phyloP scores from a whole-genome alignment of 2,113 vertebrate genomes.

The Xenopus tropicalis region UCB_Xtro_10.0 CM004443.2:58979001-58979500 shows the following conservation, averaged over 20 bases:
- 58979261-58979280: slow-evolving; percentile 66
- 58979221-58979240: slow-evolving; percentile 67
- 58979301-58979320: slow-evolving; percentile 69
- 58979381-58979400: slow-evolving; percentile 70
- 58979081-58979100: slow-evolving; percentile 78
- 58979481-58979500: slow-evolving; percentile 42
- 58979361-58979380: slow-evolving; percentile 63
- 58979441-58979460: slow-evolving; percentile 66
- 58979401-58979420: slow-evolving; percentile 69
- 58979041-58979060: slow-evolving; percentile 70
- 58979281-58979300: slow-evolving; percentile 74
- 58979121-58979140: slow-evolving; percentile 71
- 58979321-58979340: slow-evolving; percentile 53
- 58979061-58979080: slow-evolving; percentile 68
- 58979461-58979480: slow-evolving; percentile 68
- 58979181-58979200: slow-evolving; percentile 74
- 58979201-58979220: slow-evolving; percentile 68
- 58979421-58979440: slow-evolving; percentile 66
- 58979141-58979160: slow-evolving; percentile 69
- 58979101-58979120: slow-evolving; percentile 79
- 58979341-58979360: slow-evolving; percentile 72
- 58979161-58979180: slow-evolving; percentile 76
- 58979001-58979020: slow-evolving; percentile 50
- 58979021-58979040: slow-evolving; percentile 67
- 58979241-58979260: slow-evolving; percentile 73